Conservation (phyloP, 2,888 invertebrate species). For the Latheticus oryzae region DNA sequence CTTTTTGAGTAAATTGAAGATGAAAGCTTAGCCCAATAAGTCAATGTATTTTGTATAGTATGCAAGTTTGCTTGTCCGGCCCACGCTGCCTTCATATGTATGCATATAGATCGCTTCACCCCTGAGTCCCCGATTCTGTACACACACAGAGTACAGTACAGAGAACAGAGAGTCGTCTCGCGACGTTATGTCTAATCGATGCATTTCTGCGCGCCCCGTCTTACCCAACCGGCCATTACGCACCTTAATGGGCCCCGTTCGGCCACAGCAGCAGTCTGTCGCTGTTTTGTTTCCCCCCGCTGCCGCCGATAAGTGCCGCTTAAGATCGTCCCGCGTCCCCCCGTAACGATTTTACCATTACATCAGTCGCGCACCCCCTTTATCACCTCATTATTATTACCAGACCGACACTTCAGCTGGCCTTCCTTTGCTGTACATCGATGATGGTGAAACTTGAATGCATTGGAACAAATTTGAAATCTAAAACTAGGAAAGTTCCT, state of each 20-base stretch:
- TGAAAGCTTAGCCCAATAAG: too few relatives aligned
- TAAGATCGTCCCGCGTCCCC: slow-evolving; percentile 49
- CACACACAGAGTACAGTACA: slow-evolving; percentile 42
- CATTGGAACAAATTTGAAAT: too few relatives aligned
- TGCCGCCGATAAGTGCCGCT: slow-evolving; percentile 57
- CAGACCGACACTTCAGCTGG: slow-evolving; percentile 39
- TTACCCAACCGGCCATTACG: slow-evolving; percentile 77
- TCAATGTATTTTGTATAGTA: too few relatives aligned
- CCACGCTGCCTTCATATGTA: background rate
- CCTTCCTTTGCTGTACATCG: slow-evolving; percentile 32
- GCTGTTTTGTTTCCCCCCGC: slow-evolving; percentile 51
- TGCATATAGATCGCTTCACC: slow-evolving; percentile 3
- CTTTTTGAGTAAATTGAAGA: too few relatives aligned
- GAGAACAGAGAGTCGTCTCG: slow-evolving; percentile 55
- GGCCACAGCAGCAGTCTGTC: slow-evolving; percentile 63
- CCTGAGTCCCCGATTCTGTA: slow-evolving; percentile 10
- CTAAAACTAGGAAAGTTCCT: too few relatives aligned
- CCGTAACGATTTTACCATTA: slow-evolving; percentile 56
- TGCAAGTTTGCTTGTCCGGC: slow-evolving; percentile 2
- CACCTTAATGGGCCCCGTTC: slow-evolving; percentile 75
- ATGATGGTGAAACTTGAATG: too few relatives aligned
- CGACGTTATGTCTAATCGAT: slow-evolving; percentile 77
- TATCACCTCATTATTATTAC: slow-evolving; percentile 50
- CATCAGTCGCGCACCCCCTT: slow-evolving; percentile 51
- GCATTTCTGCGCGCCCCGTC: slow-evolving; percentile 77